Evolutionary conservation across 64 coral and sea anemone species (phyloP).

Genomic region (Montipora efflorescens): DNA sequence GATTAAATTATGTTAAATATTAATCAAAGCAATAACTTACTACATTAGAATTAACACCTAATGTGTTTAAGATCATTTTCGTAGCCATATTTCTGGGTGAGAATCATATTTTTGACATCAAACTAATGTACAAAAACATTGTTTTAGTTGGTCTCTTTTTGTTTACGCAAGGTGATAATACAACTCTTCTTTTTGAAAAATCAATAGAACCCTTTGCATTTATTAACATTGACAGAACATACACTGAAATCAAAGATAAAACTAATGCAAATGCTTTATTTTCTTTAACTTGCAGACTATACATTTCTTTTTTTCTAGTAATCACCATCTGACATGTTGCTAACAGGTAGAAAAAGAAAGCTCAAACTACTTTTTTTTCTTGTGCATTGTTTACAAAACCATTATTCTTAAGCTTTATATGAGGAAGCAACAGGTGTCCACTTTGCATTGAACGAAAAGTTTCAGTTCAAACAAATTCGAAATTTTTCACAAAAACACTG

Average conservation of each 20-base stretch:
- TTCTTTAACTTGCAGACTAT: not conserved
- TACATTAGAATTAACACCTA: too few species aligned
- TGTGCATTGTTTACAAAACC: constrained; percentile 15
- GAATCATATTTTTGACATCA: not conserved
- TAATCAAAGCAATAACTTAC: too few species aligned
- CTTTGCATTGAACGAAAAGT: not conserved
- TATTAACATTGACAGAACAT: too few species aligned
- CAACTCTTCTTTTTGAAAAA: constrained; percentile 7
- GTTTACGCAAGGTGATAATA: constrained; percentile 1
- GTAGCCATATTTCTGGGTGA: not conserved
- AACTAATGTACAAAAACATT: not conserved
- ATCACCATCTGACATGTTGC: not conserved
- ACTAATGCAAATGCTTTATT: too few species aligned
- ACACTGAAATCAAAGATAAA: too few species aligned
- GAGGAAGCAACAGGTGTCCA: constrained; percentile 32
- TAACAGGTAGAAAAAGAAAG: not conserved
- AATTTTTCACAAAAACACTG: not conserved
- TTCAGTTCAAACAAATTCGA: constrained; percentile 15
- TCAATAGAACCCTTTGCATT: not conserved
- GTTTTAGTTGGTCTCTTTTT: not conserved
- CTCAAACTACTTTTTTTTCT: not conserved
- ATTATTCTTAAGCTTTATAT: constrained; percentile 6
- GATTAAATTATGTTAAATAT: too few species aligned
- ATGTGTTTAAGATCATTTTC: not conserved
- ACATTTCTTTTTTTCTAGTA: not conserved